phyloP scores from a whole-genome alignment of 2,888 invertebrate species.

The Megastigmus dorsalis region DNA sequence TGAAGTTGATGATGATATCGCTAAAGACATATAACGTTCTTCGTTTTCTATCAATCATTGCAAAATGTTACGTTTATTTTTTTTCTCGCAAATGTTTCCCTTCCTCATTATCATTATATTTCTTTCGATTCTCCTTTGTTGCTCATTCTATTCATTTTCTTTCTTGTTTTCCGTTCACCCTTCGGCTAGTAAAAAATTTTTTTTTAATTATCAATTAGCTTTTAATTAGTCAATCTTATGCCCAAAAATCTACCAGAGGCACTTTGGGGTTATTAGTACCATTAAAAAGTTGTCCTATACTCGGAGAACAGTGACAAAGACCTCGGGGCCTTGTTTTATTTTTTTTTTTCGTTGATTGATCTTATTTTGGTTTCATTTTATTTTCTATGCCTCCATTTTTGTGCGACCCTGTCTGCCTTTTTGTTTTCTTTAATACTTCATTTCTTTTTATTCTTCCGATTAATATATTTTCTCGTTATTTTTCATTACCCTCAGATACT shows the following conservation, averaged over 20 bases:
- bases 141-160: background rate
- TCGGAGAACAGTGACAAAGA: conserved; percentile 33
- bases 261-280: conserved; percentile 75
- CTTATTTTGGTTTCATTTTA: background rate
- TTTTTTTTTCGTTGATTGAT: conserved; percentile 25
- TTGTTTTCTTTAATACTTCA: conserved; percentile 46
- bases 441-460: conserved; percentile 37
- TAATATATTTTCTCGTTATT: background rate
- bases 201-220: conserved; percentile 26
- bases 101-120: no score
- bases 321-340: conserved; percentile 57
- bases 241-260: conserved; percentile 75
- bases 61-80: conserved; percentile 3
- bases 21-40: no score
- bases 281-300: conserved; percentile 62
- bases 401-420: conserved; percentile 54
- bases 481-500: background rate
- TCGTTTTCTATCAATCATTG: background rate
- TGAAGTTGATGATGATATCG: background rate
- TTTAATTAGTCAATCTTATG: conserved; percentile 72
- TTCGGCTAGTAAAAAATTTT: conserved; percentile 17
- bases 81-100: background rate
- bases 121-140: background rate
- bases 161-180: background rate
- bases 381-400: conserved; percentile 21